phyloP scores from a whole-genome alignment of 2,113 vertebrate genomes.

The Amphiprion percula region DNA sequence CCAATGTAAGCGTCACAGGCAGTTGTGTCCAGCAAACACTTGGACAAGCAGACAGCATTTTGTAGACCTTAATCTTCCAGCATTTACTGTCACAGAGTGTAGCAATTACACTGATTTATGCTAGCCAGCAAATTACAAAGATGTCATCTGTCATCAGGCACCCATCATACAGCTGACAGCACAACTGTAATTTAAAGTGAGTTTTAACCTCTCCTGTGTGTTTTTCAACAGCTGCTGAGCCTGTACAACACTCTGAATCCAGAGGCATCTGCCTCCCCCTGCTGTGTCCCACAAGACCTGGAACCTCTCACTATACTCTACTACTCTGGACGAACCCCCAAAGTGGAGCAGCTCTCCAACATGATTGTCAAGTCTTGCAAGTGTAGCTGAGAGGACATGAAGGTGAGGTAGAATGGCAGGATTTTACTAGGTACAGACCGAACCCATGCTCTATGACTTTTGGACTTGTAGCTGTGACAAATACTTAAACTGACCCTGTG shows the following conservation, averaged over 20 bases:
- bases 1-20: not conserved
- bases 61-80: not conserved
- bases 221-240: constrained; percentile 88
- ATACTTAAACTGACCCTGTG: constrained; percentile 57
- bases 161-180: not conserved
- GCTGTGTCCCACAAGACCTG: constrained; percentile 95
- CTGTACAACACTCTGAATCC: constrained; percentile 95
- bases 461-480: constrained; percentile 73
- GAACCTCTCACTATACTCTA: constrained; percentile 96
- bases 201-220: constrained; percentile 29
- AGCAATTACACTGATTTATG: no score
- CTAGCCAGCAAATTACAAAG: no score
- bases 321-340: constrained; percentile 93
- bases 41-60: not conserved
- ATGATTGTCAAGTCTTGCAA: constrained; percentile 98
- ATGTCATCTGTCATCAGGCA: not conserved
- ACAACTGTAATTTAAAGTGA: not conserved
- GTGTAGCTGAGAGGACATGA: constrained; percentile 89
- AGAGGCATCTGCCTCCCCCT: constrained; percentile 92
- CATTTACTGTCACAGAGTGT: no score
- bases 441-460: constrained; percentile 53
- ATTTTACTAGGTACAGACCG: constrained; percentile 59
- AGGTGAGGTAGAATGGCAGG: constrained; percentile 31
- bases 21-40: not conserved
- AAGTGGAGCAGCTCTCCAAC: constrained; percentile 97